Evolutionary conservation across 2,113 vertebrate genomes (phyloP), one percentile per base, ranked within the genome.

Genomic region (Daboia siamensis): DNA sequence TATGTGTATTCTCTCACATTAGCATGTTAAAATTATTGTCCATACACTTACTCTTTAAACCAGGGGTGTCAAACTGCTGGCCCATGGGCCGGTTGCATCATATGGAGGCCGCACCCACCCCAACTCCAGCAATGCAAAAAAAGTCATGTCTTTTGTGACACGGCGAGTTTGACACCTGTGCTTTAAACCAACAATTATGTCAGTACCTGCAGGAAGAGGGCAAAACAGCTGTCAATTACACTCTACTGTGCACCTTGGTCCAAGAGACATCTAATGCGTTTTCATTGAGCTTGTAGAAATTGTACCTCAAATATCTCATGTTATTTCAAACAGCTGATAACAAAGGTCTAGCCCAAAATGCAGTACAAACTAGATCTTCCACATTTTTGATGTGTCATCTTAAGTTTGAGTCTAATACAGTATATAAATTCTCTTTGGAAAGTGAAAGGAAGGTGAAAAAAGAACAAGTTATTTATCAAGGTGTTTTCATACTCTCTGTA

Each of bases 401-500:
- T 44, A 86, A 91, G 46, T 26, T 23, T 84, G 52, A 64, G 21
- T 46, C 17, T 57, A 44, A 52, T 17, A 57, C 3, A 59, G 46
- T 11, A 59, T 51, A 56, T 55, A 33, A 52, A 33, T 90, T 88
- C 12, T 90, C 7, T 87, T 88, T 94, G 39, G 87, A 95, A 94
- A 90, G 33, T 26, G 23, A 57, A 90, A 87, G 69, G 7, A 95
- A 10, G 15, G 90, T 90, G 46, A 89, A 90, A 91, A 51, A 90
- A 55, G 21, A 13, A 90, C 64, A 46, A 74, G 87, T 90, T 74
- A 59, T 55, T 94, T 91, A 88, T 87, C 92, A 91, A 92, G 94
- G 61, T 0, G 0, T 10, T 92, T 93, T 51, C 10, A 88, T 80
- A 69, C 29, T 48, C 89, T 88, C 90, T 87, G 89, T 44, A 93